phyloP scores from a whole-genome alignment of 2,113 vertebrate genomes.

The Aythya baeri region DNA sequence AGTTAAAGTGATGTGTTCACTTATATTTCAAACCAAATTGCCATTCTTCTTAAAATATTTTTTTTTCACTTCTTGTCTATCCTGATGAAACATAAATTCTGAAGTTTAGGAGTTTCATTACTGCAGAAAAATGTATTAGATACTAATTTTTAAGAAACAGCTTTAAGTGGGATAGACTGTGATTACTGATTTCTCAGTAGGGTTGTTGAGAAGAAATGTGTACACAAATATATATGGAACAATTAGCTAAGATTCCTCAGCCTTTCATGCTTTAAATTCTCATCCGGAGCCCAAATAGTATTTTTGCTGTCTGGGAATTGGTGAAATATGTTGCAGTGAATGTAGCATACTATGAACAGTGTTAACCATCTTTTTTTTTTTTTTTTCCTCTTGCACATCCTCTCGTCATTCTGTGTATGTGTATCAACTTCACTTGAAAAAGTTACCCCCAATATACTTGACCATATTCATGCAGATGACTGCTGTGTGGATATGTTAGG shows the following conservation, averaged over 20 bases:
- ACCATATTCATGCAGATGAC: background rate
- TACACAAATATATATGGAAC: background rate
- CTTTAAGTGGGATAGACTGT: background rate
- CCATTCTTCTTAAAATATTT: background rate
- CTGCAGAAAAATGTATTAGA: background rate
- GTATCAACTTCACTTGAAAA: background rate
- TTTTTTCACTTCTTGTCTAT: background rate
- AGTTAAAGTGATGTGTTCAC: background rate
- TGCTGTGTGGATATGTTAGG: background rate
- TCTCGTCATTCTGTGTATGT: background rate
- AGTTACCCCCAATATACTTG: background rate
- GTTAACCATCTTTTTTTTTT: background rate
- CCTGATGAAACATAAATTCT: background rate
- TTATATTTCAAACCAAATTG: conserved; percentile 6
- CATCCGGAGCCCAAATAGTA: background rate
- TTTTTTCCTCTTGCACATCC: background rate
- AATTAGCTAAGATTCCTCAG: background rate
- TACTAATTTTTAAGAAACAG: background rate
- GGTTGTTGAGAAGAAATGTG: background rate
- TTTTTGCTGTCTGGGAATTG: background rate
- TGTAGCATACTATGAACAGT: background rate
- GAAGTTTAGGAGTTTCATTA: background rate
- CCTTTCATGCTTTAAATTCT: background rate
- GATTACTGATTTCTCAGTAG: background rate
- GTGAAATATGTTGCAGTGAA: background rate